Conservation (phyloP, 2,888 invertebrate genomes). For the Eilema griseolum region DNA sequence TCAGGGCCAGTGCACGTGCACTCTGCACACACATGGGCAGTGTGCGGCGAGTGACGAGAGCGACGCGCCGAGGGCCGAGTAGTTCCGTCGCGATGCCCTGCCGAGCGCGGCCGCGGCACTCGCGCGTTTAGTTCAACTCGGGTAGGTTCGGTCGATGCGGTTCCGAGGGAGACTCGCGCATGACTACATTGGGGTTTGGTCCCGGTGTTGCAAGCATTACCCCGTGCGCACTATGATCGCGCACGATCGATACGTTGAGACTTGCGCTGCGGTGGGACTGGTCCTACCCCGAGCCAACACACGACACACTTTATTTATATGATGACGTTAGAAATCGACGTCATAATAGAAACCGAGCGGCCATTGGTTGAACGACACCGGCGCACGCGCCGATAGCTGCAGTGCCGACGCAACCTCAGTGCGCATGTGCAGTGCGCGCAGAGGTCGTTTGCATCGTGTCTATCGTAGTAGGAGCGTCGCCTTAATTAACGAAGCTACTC, state of each 20-base stretch:
- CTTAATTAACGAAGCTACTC: conserved; percentile 5
- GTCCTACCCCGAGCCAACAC: conserved; percentile 57
- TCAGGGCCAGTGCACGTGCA: conserved; percentile 61
- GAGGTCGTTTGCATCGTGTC: conserved; percentile 26
- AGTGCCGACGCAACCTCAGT: conserved; percentile 13
- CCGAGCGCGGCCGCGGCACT: conserved; percentile 81
- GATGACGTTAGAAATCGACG: conserved; percentile 72
- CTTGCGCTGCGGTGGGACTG: conserved; percentile 61
- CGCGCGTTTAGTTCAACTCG: conserved; percentile 73
- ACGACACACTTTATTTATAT: conserved; percentile 69
- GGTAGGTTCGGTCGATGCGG: conserved; percentile 72
- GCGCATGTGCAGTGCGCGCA: conserved; percentile 11
- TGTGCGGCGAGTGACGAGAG: conserved; percentile 27
- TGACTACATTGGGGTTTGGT: conserved; percentile 69
- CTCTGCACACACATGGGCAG: conserved; percentile 66
- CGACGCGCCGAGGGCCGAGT: conserved; percentile 45
- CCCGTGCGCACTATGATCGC: conserved; percentile 56
- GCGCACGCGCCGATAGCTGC: conserved; percentile 19
- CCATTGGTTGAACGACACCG: conserved; percentile 16
- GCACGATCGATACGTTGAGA: conserved; percentile 60
- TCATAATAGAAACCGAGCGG: conserved; percentile 64
- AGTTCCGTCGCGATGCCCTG: conserved; percentile 68
- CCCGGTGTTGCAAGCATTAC: conserved; percentile 53
- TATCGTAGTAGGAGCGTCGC: background rate
- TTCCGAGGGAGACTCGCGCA: conserved; percentile 72